Percentiles rank a stretch among this genome's conserved stretches.
phyloP scores from a whole-genome alignment of 2,888 invertebrate species.

The Priocnemis perturbator region DNA sequence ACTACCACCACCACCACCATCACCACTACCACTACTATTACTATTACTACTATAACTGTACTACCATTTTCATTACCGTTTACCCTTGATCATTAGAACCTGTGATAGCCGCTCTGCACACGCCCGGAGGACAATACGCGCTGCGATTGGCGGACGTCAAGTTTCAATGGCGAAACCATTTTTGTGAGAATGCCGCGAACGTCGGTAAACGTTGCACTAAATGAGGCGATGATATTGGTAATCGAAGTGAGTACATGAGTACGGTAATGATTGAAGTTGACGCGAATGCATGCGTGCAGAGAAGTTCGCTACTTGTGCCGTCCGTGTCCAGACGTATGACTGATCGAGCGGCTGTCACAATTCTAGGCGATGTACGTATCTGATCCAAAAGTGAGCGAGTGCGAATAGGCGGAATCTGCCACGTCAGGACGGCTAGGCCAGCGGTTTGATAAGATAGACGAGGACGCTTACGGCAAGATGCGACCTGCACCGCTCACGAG shows the following conservation, averaged over 20 bases:
- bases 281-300: no score
- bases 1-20: background rate
- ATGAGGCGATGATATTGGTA: no score
- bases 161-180: no score
- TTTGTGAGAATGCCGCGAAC: no score
- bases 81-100: slow-evolving; percentile 9
- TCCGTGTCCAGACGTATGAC: no score
- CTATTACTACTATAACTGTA: slow-evolving; percentile 2
- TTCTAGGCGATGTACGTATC: background rate
- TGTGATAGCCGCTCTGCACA: slow-evolving; percentile 31
- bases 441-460: no score
- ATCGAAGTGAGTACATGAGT: no score
- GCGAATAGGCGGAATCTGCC: slow-evolving; percentile 14
- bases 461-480: no score
- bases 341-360: background rate
- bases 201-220: background rate
- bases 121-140: slow-evolving; percentile 11
- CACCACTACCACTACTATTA: background rate
- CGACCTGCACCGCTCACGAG: no score
- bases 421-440: background rate
- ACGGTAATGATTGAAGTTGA: no score
- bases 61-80: slow-evolving; percentile 1
- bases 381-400: slow-evolving; percentile 14
- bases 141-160: no score
- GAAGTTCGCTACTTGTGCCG: no score